Conservation (phyloP, 2,113 vertebrate species). For the Abramis brama region DNA sequence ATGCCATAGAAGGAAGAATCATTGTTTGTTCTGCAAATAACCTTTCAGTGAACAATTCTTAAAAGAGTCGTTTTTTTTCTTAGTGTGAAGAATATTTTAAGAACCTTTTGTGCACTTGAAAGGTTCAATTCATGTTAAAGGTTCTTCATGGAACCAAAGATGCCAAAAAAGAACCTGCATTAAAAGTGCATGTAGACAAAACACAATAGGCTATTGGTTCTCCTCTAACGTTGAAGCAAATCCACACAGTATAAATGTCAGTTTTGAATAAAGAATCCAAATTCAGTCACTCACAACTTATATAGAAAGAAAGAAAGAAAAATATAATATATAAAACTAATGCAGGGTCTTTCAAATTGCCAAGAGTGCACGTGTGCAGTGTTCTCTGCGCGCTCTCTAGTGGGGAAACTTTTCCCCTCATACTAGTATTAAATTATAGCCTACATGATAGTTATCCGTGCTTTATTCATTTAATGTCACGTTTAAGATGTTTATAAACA, state of each 20-base stretch:
- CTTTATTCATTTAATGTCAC: neutral
- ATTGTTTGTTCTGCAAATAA: too few relatives aligned
- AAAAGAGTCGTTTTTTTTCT: too few relatives aligned
- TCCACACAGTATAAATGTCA: too few relatives aligned
- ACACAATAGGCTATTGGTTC: neutral
- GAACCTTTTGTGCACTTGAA: too few relatives aligned
- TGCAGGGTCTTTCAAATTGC: neutral
- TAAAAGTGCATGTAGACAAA: neutral
- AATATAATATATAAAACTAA: neutral
- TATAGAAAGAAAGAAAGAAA: neutral
- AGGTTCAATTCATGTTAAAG: too few relatives aligned
- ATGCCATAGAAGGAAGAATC: too few relatives aligned
- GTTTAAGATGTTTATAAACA: neutral
- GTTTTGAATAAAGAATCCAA: neutral
- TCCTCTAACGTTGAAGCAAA: neutral
- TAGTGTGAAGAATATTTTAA: too few relatives aligned
- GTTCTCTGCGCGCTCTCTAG: constrained; percentile 9
- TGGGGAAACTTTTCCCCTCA: neutral
- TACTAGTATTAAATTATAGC: neutral
- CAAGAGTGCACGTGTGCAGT: neutral
- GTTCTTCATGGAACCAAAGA: too few relatives aligned
- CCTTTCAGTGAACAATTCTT: too few relatives aligned
- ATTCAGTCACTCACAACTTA: neutral
- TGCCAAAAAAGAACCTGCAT: too few relatives aligned
- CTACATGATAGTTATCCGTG: neutral